Base-by-base conservation (phyloP, 2,113 vertebrate species). In the Chloropsis hardwickii region DNA sequence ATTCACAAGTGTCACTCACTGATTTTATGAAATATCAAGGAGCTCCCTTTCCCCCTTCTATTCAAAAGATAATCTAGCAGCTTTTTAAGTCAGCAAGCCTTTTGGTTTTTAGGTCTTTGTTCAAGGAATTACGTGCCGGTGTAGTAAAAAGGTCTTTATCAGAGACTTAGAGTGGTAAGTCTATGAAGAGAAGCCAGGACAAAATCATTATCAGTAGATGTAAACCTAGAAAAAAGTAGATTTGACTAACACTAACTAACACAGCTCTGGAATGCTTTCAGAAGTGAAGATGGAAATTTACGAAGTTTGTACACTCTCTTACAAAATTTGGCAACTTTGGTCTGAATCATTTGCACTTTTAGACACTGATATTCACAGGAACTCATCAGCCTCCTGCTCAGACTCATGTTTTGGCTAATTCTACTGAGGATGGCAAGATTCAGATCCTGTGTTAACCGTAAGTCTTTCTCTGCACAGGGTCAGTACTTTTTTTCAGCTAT, bases 141-240 rank as follows among this genome's bases (percentile, higher is more conserved):
- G 39, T 58, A 92, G 90, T 83, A 93, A 66, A 60, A 83, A 88
- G 50, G 54, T 77, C 53, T 95, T 94, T 93, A 88, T 81, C 64
- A 50, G 44, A 72, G 61, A 65, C 62, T 91, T 92, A 82, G 53
- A 86, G 42, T 42, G 45, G 25, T 82, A 89, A 92, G 12, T 62
- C 67, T 86, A n/a, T 76, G 76, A 82, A 83, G 33, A 50, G 45
- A 70, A 92, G 82, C 71, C 86, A 83, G 62, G 27, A 76, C 40
- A 86, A 91, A 94, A 88, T 70, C 25, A 78, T 90, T 83, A 83
- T 62, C 64, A 27, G 50, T 50, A 83, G 60, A 44, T 78, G 22
- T 65, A 90, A 92, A 83, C 14, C 50, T 29, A 86, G 58, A 61
- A 48, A 70, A 92, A 93, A 62, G 50, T 23, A 90, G 74, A 77